These are phyloP conservation scores for Chrysaora quinquecirrha DNA, from an alignment of 30 jellyfish, hydroid and myxozoan genomes.

Conservation along the genomic window DNA sequence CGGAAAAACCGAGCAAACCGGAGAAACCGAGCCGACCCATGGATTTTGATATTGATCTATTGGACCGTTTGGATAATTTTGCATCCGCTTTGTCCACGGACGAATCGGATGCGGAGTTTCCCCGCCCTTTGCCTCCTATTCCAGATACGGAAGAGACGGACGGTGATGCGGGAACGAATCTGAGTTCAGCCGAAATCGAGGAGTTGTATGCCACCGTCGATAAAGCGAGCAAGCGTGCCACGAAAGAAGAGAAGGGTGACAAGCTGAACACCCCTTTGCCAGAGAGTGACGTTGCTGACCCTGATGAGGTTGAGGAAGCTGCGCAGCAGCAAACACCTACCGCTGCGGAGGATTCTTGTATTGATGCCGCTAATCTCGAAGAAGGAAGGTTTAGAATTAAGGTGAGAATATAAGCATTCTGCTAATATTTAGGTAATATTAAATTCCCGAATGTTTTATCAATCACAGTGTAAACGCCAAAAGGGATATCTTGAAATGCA, in stretches of 20 bases:
- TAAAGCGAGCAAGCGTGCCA: constrained; percentile 14
- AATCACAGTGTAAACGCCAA: too few relatives aligned
- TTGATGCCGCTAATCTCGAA: constrained; percentile 38
- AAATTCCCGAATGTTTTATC: too few relatives aligned
- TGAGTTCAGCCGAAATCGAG: constrained; percentile 43
- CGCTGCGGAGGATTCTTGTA: neutral
- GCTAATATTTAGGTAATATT: too few relatives aligned
- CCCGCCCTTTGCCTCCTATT: constrained; percentile 76
- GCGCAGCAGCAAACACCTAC: neutral
- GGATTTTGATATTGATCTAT: constrained; percentile 60
- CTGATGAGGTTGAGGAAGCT: neutral
- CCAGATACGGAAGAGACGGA: constrained; percentile 52
- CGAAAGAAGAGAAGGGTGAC: neutral
- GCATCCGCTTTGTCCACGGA: constrained; percentile 50
- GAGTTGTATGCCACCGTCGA: constrained; percentile 85
- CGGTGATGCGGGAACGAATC: neutral
- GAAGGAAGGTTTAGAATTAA: constrained; percentile 68
- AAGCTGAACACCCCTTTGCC: neutral
- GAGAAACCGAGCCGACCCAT: constrained; percentile 18
- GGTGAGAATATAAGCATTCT: constrained; percentile 34
- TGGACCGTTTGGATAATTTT: constrained; percentile 60
- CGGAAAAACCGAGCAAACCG: neutral
- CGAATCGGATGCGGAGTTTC: constrained; percentile 20
- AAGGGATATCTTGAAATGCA: too few relatives aligned
- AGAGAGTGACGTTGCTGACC: neutral